A percentile compares a stretch with the other conserved stretches of the same genome.
Conservation (phyloP, 2,888 invertebrate species). For the Pseudanteris insignis region DNA sequence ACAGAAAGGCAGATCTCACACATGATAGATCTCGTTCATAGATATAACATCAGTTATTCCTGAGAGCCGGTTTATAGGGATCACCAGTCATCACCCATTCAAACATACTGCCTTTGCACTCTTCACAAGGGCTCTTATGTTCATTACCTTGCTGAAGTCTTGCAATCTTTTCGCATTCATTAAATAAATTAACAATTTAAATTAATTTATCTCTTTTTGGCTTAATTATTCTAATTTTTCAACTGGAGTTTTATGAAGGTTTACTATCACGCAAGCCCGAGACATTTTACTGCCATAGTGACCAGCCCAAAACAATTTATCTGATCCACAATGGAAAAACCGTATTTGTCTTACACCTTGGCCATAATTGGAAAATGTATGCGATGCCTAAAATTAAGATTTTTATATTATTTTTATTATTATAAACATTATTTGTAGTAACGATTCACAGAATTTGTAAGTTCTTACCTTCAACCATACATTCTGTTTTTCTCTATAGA, state of each 20-base stretch:
- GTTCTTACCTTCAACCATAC: slow-evolving; percentile 53
- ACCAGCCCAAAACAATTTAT: slow-evolving; percentile 13
- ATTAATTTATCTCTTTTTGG: too few species aligned
- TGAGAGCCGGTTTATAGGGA: too few species aligned
- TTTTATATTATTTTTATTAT: not conserved
- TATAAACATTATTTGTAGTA: not conserved
- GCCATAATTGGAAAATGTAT: slow-evolving; percentile 12
- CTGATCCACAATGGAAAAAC: slow-evolving; percentile 14
- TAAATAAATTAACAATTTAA: not conserved
- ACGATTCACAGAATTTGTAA: not conserved
- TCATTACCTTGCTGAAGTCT: too few species aligned
- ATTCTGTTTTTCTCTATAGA: slow-evolving; percentile 51
- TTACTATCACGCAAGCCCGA: slow-evolving; percentile 4
- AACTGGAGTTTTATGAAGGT: not conserved
- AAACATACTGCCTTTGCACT: too few species aligned
- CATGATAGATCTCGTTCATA: too few species aligned
- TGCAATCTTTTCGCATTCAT: slow-evolving; percentile 15
- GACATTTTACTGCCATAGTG: slow-evolving; percentile 24
- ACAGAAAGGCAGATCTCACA: too few species aligned
- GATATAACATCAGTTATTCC: too few species aligned
- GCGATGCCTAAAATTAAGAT: slow-evolving; percentile 2
- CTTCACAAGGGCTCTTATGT: too few species aligned
- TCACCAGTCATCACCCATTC: too few species aligned
- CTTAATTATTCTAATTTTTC: too few species aligned
- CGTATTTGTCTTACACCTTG: slow-evolving; percentile 10